These are phyloP conservation scores for Bradypodion pumilum DNA, from an alignment of 2,797 vertebrate species.

Conservation along the genomic window DNA sequence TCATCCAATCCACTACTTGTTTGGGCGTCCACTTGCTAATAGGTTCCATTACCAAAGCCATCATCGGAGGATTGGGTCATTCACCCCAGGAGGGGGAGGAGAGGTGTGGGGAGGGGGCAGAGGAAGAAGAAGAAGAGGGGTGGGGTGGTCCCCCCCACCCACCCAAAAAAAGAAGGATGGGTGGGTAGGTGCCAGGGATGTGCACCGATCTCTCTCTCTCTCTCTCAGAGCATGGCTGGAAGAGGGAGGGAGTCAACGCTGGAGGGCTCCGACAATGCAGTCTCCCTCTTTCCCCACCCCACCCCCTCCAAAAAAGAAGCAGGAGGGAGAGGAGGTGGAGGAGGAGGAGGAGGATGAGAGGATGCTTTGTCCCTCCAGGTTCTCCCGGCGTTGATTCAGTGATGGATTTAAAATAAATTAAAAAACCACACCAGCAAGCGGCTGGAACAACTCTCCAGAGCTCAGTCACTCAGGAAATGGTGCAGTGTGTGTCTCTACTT, in stretches of 20 bases:
- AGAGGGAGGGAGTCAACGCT: conserved; percentile 63
- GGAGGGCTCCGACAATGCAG: conserved; percentile 77
- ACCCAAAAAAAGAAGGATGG: background rate
- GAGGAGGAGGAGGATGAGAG: too few species aligned
- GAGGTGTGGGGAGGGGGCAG: too few species aligned
- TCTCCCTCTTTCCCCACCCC: conserved; percentile 38
- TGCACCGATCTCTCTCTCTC: conserved; percentile 42
- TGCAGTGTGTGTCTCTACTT: conserved; percentile 80
- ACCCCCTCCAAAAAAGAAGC: too few species aligned
- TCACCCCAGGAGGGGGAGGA: conserved; percentile 74
- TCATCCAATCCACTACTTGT: conserved; percentile 94
- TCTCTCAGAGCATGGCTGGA: conserved; percentile 81
- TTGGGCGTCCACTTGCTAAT: conserved; percentile 95
- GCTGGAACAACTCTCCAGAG: conserved; percentile 77
- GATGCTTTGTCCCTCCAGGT: conserved; percentile 75
- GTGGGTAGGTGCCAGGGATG: conserved; percentile 45
- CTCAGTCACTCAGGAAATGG: conserved; percentile 84
- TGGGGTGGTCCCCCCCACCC: background rate
- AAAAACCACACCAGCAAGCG: conserved; percentile 84
- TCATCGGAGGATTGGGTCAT: conserved; percentile 83
- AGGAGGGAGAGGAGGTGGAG: conserved; percentile 61
- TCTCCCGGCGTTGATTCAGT: conserved; percentile 77
- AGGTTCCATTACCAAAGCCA: conserved; percentile 93
- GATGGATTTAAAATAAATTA: too few species aligned
- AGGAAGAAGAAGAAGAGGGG: conserved; percentile 3